phyloP scores from a whole-genome alignment of 2,888 invertebrate species.

The Pyralis farinalis region DNA sequence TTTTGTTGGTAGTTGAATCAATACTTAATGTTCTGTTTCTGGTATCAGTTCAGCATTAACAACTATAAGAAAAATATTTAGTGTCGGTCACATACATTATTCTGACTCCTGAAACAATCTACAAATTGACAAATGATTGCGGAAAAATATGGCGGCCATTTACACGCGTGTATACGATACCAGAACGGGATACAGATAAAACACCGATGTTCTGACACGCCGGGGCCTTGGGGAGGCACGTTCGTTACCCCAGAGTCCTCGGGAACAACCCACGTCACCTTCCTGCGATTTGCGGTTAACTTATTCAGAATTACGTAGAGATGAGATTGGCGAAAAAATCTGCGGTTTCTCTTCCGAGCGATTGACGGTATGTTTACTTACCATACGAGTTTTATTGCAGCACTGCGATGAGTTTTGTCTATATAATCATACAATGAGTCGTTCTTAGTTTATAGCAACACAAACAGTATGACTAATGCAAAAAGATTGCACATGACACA shows the following conservation, averaged over 20 bases:
- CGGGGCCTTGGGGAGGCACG: background rate
- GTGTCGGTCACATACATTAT: too few relatives aligned
- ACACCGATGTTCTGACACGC: background rate
- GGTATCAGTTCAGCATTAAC: too few relatives aligned
- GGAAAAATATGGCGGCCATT: background rate
- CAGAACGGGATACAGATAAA: background rate
- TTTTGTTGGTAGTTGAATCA: too few relatives aligned
- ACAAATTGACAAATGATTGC: background rate
- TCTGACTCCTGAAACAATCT: too few relatives aligned
- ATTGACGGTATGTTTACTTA: background rate
- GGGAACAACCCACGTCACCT: conserved; percentile 7
- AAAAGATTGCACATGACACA: too few relatives aligned
- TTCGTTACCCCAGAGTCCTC: background rate
- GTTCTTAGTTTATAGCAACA: too few relatives aligned
- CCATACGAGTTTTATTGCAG: background rate
- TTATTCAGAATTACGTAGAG: conserved; percentile 1
- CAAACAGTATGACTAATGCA: too few relatives aligned
- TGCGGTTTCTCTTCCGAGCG: background rate
- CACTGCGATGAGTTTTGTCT: too few relatives aligned
- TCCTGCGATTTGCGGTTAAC: conserved; percentile 4
- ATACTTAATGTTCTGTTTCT: too few relatives aligned
- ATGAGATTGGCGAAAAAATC: conserved; percentile 6
- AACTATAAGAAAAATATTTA: too few relatives aligned
- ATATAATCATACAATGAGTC: too few relatives aligned
- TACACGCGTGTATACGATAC: background rate